Percentiles rank a stretch among this genome's conserved stretches.
Evolutionary conservation across 1,140 invertebrate species (phyloP).

Genomic region (Drosophila mojavensis): DNA sequence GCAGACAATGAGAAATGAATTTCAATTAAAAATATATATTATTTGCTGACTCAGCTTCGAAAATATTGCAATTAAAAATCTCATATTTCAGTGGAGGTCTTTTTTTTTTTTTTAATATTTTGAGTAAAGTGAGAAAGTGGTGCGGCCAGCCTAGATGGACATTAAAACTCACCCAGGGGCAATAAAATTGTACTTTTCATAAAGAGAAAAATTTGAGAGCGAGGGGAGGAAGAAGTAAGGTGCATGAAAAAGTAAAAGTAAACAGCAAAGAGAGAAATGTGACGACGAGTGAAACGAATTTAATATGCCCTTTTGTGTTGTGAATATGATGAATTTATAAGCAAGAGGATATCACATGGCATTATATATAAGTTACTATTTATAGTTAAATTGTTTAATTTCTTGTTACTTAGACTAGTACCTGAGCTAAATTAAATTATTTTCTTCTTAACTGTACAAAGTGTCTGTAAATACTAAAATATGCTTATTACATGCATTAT

Average conservation of each 20-base stretch:
- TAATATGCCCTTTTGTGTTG: background rate
- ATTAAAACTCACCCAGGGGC: constrained; percentile 13
- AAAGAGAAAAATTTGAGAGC: too few relatives aligned
- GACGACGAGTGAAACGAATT: background rate
- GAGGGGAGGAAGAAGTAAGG: too few relatives aligned
- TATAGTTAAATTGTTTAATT: background rate
- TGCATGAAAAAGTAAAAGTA: constrained; percentile 14
- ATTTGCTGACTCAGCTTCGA: constrained; percentile 6
- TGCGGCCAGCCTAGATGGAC: constrained; percentile 14
- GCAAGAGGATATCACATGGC: too few relatives aligned
- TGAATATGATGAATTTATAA: too few relatives aligned
- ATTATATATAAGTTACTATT: background rate
- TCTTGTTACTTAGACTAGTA: too few relatives aligned
- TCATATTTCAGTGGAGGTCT: constrained; percentile 18
- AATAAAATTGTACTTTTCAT: background rate
- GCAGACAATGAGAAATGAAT: constrained; percentile 33
- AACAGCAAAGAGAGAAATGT: background rate
- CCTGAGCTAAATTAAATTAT: too few relatives aligned
- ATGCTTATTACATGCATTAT: too few relatives aligned
- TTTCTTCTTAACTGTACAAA: too few relatives aligned
- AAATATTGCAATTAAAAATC: constrained; percentile 42
- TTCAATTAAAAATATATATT: constrained; percentile 30
- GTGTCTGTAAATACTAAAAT: too few relatives aligned
- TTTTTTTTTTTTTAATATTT: background rate
- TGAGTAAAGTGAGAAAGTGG: background rate